Conservation (phyloP, 2,888 invertebrate genomes). For the Lasioglossum calceatum region DNA sequence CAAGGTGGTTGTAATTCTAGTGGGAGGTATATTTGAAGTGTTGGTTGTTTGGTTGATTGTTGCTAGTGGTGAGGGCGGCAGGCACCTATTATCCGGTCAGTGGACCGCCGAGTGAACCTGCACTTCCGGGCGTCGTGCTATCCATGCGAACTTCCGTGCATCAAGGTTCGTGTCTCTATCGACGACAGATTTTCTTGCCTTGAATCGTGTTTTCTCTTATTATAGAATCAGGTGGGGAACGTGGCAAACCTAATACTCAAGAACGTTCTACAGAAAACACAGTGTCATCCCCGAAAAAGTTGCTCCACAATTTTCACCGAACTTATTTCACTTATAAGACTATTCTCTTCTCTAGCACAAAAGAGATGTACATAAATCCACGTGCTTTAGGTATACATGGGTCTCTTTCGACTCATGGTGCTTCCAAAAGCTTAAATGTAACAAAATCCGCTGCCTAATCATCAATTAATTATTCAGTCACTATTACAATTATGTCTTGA, state of each 20-base stretch:
- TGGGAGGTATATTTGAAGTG: conserved; percentile 84
- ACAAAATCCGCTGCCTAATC: neutral
- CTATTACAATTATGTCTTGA: neutral
- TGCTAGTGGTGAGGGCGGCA: conserved; percentile 96
- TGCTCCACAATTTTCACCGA: neutral
- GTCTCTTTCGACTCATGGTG: neutral
- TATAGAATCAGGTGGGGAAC: conserved; percentile 8
- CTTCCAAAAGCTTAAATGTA: neutral
- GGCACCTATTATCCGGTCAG: conserved; percentile 96
- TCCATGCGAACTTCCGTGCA: conserved; percentile 85
- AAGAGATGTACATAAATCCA: neutral
- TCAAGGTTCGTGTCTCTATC: conserved; percentile 84
- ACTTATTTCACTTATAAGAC: neutral
- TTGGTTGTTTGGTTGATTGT: conserved; percentile 85
- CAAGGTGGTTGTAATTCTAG: conserved; percentile 76
- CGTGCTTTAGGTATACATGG: neutral
- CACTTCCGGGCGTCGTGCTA: conserved; percentile 85
- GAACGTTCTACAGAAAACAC: neutral
- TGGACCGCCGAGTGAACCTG: conserved; percentile 87
- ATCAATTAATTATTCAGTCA: neutral
- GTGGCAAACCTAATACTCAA: neutral
- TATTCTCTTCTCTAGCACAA: neutral
- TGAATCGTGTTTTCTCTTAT: conserved; percentile 62
- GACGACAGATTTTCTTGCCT: conserved; percentile 78
- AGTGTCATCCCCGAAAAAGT: neutral